phyloP scores from a whole-genome alignment of 2,888 invertebrate species.

The Eupithecia subfuscata region DNA sequence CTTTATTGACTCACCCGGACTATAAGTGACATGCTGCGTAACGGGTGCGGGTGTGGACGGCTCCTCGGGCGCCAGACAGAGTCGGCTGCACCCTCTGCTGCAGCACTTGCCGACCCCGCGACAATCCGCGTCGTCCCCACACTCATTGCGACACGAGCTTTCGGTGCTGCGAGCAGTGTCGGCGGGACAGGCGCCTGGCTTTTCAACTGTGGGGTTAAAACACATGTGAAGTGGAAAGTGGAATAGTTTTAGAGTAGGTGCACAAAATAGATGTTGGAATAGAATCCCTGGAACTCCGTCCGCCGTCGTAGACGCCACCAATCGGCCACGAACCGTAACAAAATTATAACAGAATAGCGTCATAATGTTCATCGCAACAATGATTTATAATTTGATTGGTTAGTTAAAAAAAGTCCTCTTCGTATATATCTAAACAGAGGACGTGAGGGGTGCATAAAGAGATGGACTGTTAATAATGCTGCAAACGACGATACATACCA shows the following conservation, averaged over 20 bases:
- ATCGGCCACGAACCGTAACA: too few species aligned
- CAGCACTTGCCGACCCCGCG: slow-evolving; percentile 92
- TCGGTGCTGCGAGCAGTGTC: slow-evolving; percentile 58
- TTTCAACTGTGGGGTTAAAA: slow-evolving; percentile 80
- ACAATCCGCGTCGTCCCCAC: slow-evolving; percentile 93
- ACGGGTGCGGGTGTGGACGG: slow-evolving; percentile 43
- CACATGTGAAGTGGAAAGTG: not conserved
- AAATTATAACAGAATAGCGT: too few species aligned
- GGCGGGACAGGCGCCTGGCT: slow-evolving; percentile 65
- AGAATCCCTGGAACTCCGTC: not conserved
- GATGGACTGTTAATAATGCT: not conserved
- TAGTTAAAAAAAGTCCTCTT: too few species aligned
- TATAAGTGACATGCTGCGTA: slow-evolving; percentile 45
- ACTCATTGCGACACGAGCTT: slow-evolving; percentile 87
- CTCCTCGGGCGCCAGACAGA: slow-evolving; percentile 82
- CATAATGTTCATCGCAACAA: too few species aligned
- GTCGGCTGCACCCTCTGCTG: slow-evolving; percentile 88
- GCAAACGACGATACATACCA: slow-evolving; percentile 71
- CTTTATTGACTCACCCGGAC: slow-evolving; percentile 47
- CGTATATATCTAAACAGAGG: too few species aligned
- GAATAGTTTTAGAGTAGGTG: not conserved
- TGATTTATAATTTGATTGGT: too few species aligned
- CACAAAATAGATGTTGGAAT: not conserved
- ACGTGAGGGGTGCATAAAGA: too few species aligned
- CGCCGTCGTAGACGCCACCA: too few species aligned